Evolutionary conservation across 2,113 vertebrate genomes (phyloP), one percentile per base, ranked within the genome.

Genomic region (Leptobrachium ailaonicum): DNA sequence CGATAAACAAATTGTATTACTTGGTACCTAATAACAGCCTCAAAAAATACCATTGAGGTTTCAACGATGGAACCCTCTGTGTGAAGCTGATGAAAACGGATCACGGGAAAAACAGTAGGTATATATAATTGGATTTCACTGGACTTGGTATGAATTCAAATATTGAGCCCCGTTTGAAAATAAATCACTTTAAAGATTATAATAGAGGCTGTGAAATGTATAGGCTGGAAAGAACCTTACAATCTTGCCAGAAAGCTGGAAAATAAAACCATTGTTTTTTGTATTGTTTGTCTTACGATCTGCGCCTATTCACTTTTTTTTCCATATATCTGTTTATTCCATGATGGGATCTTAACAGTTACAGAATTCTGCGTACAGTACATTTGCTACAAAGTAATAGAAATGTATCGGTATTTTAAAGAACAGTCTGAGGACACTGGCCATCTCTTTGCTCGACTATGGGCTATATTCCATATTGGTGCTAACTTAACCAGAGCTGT

Each of bases 51-150:
- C 53, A 77, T 60, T 58, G 75, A 60, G 75, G 66, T 60, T 77
- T 77, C 66, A 44, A 60, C 66, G 54, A 67, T 60, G 53, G 66
- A 77, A 69, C 54, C 53, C 75, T 60, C 75, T 70, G 75, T 77
- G 75, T 77, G 75, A 77, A 69, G 75, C 66, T 77, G 66, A 77
- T 77, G 75, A 77, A 77, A 77, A 77, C 69, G 75, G 75, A 77
- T 77, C 75, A 77, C 66, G 69, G 66, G 75, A 53, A 77, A 77
- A 77, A 77, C 75, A 77, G 75, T 69, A 69, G 75, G 66, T 66
- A 70, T 70, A 77, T 66, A 77, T 77, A 77, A 77, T 77, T 77
- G 75, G 75, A 77, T 77, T 77, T 77, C 66, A 77, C 75, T 77
- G 75, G 67, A 70, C 75, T 69, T 56, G 66, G 14, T 69, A 77